Evolutionary conservation across 2,888 invertebrate species (phyloP).

Genomic region (Isotomurus palustris): DNA sequence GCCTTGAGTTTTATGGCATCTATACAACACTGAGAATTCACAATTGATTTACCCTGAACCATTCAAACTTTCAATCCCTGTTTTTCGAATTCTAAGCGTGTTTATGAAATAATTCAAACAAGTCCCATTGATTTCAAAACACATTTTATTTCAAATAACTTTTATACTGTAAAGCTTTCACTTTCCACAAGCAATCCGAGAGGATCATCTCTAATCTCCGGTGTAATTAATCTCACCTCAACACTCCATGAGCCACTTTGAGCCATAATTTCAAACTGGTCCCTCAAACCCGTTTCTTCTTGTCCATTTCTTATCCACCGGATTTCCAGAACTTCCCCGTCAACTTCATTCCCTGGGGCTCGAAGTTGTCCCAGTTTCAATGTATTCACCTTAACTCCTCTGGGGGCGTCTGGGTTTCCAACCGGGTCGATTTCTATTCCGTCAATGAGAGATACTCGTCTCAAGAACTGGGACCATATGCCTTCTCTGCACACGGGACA

Average conservation of each 20-base stretch:
- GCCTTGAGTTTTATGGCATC: too few species aligned
- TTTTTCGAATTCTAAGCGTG: neutral
- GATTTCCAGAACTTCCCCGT: constrained; percentile 22
- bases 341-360: constrained; percentile 1
- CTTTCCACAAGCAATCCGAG: neutral
- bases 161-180: neutral
- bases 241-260: constrained; percentile 29
- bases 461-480: constrained; percentile 25
- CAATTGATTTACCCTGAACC: constrained; percentile 13
- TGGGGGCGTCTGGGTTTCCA: neutral
- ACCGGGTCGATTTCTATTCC: neutral
- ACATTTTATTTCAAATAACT: too few species aligned
- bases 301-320: constrained; percentile 12
- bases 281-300: constrained; percentile 4
- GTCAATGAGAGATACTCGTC: constrained; percentile 18
- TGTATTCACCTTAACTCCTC: constrained; percentile 10
- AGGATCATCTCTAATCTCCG: constrained; percentile 32
- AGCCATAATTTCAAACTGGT: constrained; percentile 1
- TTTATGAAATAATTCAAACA: neutral
- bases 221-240: constrained; percentile 21
- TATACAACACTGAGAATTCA: too few species aligned
- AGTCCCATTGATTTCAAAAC: too few species aligned
- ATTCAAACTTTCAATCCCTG: constrained; percentile 3
- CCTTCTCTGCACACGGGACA: constrained; percentile 25
- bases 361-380: constrained; percentile 21